Conservation (phyloP, 1,140 invertebrate genomes). For the Heliothis virescens region DNA sequence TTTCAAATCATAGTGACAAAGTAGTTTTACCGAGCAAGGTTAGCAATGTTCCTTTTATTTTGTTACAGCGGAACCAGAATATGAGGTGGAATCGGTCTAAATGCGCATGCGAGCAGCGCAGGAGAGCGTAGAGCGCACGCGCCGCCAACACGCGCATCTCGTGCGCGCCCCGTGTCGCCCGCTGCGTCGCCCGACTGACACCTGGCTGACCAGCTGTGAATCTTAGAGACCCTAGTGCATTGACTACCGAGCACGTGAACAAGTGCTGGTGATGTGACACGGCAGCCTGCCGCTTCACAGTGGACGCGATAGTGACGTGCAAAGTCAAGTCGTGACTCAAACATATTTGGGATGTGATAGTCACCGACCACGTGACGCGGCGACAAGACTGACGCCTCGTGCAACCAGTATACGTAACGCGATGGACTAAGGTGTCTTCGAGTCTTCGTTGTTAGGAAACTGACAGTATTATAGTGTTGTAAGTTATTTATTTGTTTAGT, state of each 20-base stretch:
- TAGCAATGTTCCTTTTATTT: conserved; percentile 43
- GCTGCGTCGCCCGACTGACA: conserved; percentile 17
- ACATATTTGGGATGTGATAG: conserved; percentile 10
- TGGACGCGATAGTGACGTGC: conserved; percentile 5
- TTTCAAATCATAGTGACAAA: conserved; percentile 33
- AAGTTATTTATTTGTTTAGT: conserved; percentile 72
- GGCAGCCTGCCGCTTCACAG: background rate
- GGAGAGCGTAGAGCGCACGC: conserved; percentile 45
- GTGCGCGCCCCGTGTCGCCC: background rate
- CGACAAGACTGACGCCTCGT: background rate
- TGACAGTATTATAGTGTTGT: conserved; percentile 81
- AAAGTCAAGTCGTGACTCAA: conserved; percentile 31
- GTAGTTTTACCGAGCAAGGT: conserved; percentile 21
- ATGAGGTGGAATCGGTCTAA: conserved; percentile 83
- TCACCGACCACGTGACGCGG: conserved; percentile 15
- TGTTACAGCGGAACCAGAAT: conserved; percentile 80
- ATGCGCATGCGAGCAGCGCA: conserved; percentile 72
- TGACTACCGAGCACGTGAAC: conserved; percentile 1
- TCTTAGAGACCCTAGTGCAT: conserved; percentile 44
- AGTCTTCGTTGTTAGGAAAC: conserved; percentile 69
- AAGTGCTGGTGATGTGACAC: conserved; percentile 29
- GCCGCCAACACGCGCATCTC: background rate
- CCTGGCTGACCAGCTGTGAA: conserved; percentile 48
- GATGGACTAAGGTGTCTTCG: conserved; percentile 78
- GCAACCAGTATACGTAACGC: conserved; percentile 48